These are phyloP conservation scores for Trichogramma pretiosum DNA, from an alignment of 1,140 invertebrate genomes.

Conservation along the genomic window DNA sequence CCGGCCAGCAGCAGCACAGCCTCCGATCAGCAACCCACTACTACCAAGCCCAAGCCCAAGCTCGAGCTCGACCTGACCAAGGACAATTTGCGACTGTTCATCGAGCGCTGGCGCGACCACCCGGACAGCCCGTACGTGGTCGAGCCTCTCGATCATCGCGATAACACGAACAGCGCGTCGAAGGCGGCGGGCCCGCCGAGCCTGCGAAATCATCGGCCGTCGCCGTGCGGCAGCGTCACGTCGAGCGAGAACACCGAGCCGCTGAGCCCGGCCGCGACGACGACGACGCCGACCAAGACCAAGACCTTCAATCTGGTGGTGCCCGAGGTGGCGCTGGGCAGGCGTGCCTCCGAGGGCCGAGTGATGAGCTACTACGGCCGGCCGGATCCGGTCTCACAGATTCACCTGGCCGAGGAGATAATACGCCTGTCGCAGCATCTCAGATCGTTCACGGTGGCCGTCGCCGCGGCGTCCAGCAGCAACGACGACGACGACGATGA, in stretches of 20 bases:
- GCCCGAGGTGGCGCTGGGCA: constrained; percentile 40
- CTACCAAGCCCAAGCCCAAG: constrained; percentile 1
- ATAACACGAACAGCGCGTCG: constrained; percentile 37
- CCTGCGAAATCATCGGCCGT: too few species aligned
- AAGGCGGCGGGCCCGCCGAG: constrained; percentile 57
- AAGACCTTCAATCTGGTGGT: constrained; percentile 18
- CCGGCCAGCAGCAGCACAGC: neutral
- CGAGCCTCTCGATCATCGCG: constrained; percentile 26
- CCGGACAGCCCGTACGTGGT: constrained; percentile 75
- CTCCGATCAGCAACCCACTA: too few species aligned
- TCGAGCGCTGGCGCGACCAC: constrained; percentile 80
- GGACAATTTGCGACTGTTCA: constrained; percentile 73
- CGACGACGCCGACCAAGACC: constrained; percentile 1
- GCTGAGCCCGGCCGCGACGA: constrained; percentile 15
- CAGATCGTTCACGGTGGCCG: constrained; percentile 29
- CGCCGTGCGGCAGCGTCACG: constrained; percentile 64
- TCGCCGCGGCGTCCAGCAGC: constrained; percentile 10
- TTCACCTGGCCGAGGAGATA: constrained; percentile 62
- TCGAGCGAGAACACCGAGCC: constrained; percentile 38
- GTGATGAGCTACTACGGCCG: constrained; percentile 18
- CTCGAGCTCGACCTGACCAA: constrained; percentile 70
- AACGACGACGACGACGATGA: too few species aligned
- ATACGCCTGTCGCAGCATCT: constrained; percentile 54
- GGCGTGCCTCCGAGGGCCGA: constrained; percentile 63
- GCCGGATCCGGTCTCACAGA: constrained; percentile 36